These are phyloP conservation scores for Oncorhynchus gorbuscha DNA, from an alignment of 2,113 vertebrate species.

Conservation along the genomic window DNA sequence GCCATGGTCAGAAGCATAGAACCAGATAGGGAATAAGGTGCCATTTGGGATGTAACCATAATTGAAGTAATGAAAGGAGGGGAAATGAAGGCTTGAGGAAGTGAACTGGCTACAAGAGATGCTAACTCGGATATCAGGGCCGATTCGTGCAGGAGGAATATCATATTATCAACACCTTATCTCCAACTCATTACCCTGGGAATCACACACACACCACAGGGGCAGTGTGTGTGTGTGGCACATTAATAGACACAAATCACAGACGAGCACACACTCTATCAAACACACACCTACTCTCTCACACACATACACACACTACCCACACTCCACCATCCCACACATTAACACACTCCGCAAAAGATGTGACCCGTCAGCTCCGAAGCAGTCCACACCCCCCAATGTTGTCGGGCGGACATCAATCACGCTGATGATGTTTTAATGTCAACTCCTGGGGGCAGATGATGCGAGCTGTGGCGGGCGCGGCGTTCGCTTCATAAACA, in stretches of 20 bases:
- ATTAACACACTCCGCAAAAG: neutral
- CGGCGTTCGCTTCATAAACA: conserved; percentile 5
- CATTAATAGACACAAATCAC: conserved; percentile 4
- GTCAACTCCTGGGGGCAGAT: neutral
- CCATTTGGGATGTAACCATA: too few species aligned
- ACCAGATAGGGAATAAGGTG: too few species aligned
- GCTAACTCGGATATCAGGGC: neutral
- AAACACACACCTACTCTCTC: neutral
- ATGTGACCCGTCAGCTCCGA: neutral
- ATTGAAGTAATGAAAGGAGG: too few species aligned
- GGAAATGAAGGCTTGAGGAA: neutral
- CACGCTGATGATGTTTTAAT: conserved; percentile 12
- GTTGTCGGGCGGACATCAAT: neutral
- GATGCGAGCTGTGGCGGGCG: neutral
- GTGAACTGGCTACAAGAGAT: neutral
- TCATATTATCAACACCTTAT: neutral
- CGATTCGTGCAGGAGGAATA: neutral
- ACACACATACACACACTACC: neutral
- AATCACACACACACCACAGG: neutral
- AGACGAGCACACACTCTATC: neutral
- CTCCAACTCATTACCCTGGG: neutral
- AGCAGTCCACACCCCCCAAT: neutral
- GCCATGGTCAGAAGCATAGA: too few species aligned
- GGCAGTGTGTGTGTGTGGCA: neutral
- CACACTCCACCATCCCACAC: neutral